These are phyloP conservation scores for Bombus superbus DNA, from an alignment of 1,140 invertebrate species.

Conservation along the genomic window DNA sequence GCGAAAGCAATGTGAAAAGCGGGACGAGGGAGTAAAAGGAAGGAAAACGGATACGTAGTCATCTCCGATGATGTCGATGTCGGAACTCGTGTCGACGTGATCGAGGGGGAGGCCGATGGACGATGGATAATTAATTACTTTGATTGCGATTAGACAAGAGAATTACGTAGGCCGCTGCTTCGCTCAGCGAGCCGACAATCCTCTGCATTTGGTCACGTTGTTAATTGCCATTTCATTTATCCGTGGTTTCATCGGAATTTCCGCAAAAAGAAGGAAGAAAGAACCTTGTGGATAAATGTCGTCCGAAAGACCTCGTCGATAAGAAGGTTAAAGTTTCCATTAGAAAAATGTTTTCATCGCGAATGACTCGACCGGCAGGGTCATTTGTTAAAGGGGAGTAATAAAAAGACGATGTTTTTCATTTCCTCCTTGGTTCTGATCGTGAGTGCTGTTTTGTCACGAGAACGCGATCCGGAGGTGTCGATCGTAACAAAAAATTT, in stretches of 20 bases:
- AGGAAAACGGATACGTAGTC: slow-evolving; percentile 18
- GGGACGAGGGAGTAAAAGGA: neutral
- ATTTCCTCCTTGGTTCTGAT: slow-evolving; percentile 7
- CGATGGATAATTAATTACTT: slow-evolving; percentile 64
- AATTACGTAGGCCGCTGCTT: slow-evolving; percentile 4
- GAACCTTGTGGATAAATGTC: neutral
- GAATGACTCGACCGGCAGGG: neutral
- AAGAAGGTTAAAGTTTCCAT: neutral
- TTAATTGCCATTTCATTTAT: slow-evolving; percentile 58
- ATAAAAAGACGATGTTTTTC: slow-evolving; percentile 8
- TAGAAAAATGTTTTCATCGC: neutral
- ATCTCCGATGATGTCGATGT: slow-evolving; percentile 16
- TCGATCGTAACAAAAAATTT: slow-evolving; percentile 54
- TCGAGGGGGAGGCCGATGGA: slow-evolving; percentile 5
- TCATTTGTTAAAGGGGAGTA: neutral
- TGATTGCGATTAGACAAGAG: slow-evolving; percentile 47
- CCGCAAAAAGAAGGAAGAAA: neutral
- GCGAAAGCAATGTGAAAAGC: neutral
- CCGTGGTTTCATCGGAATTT: slow-evolving; percentile 12
- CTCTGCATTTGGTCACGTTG: slow-evolving; percentile 43
- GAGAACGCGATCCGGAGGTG: slow-evolving; percentile 30
- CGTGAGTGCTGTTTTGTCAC: neutral
- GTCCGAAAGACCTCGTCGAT: neutral
- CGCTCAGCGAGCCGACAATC: neutral
- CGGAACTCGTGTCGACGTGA: neutral